These are phyloP conservation scores for Mesoclemmys tuberculata DNA, from an alignment of 2,113 vertebrate species.

Conservation along the genomic window DNA sequence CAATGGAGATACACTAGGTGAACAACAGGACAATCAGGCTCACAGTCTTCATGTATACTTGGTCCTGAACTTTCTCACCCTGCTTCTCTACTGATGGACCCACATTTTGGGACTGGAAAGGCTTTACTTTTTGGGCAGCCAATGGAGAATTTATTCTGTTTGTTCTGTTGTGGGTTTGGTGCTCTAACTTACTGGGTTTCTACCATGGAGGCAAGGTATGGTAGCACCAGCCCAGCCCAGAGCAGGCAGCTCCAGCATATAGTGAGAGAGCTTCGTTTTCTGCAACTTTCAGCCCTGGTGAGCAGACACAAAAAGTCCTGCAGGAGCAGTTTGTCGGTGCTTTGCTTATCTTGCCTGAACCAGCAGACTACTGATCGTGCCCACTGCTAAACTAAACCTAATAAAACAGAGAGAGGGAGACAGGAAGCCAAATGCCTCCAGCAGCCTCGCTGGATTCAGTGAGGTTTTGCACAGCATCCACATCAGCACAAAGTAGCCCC, in stretches of 20 bases:
- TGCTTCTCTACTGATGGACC: background rate
- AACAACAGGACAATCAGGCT: background rate
- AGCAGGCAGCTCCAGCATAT: background rate
- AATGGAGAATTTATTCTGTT: background rate
- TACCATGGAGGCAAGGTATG: background rate
- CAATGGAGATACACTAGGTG: background rate
- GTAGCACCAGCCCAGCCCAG: background rate
- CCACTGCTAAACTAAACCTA: conserved; percentile 2
- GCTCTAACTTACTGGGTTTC: background rate
- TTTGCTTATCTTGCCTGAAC: background rate
- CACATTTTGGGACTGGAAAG: background rate
- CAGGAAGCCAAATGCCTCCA: too few species aligned
- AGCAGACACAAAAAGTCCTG: background rate
- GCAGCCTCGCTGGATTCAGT: background rate
- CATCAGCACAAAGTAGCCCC: conserved; percentile 29
- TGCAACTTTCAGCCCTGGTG: fast-evolving
- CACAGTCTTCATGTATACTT: fast-evolving
- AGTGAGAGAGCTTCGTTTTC: background rate
- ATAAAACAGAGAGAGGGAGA: background rate
- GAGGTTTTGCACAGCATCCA: conserved; percentile 11
- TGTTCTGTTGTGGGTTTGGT: background rate
- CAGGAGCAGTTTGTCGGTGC: background rate
- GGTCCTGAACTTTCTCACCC: background rate
- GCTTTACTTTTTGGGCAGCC: background rate
- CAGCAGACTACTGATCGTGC: background rate